These are phyloP conservation scores for Metaphire vulgaris DNA, from an alignment of 1,140 invertebrate species.

Conservation along the genomic window DNA sequence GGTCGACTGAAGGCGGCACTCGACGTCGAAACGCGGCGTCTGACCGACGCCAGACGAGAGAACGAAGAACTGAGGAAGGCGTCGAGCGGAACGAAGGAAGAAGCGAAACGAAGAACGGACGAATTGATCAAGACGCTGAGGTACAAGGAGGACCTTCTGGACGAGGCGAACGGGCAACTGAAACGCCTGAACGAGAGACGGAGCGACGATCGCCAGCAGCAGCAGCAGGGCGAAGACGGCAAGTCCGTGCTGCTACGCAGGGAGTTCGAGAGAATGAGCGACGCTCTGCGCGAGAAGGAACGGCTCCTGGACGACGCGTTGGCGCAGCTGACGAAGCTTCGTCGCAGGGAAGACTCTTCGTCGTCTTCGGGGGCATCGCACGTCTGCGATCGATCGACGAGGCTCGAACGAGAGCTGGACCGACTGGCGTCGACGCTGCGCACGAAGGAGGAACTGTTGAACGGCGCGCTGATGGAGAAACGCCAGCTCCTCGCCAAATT, in stretches of 20 bases:
- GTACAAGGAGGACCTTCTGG: not conserved
- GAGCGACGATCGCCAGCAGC: not conserved
- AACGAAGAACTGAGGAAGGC: not conserved
- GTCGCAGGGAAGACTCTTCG: too few relatives aligned
- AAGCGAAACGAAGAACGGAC: not conserved
- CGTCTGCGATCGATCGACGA: not conserved
- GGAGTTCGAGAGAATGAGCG: not conserved
- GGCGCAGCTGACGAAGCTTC: not conserved
- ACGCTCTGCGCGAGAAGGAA: not conserved
- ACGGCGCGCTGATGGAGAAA: not conserved
- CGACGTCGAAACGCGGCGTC: not conserved
- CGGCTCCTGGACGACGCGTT: not conserved
- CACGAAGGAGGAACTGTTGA: not conserved
- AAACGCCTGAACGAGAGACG: not conserved
- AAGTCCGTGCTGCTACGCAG: not conserved
- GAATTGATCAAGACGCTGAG: not conserved
- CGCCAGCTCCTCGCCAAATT: not conserved
- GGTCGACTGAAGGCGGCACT: not conserved
- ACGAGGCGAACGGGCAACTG: not conserved
- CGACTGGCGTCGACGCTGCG: not conserved
- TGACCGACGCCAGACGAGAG: not conserved
- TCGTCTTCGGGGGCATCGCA: not conserved
- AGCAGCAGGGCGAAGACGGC: too few relatives aligned
- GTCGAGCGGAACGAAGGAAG: not conserved
- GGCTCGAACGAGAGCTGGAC: not conserved